phyloP scores from a whole-genome alignment of 2,888 invertebrate species.

The Nymphalis polychloros region DNA sequence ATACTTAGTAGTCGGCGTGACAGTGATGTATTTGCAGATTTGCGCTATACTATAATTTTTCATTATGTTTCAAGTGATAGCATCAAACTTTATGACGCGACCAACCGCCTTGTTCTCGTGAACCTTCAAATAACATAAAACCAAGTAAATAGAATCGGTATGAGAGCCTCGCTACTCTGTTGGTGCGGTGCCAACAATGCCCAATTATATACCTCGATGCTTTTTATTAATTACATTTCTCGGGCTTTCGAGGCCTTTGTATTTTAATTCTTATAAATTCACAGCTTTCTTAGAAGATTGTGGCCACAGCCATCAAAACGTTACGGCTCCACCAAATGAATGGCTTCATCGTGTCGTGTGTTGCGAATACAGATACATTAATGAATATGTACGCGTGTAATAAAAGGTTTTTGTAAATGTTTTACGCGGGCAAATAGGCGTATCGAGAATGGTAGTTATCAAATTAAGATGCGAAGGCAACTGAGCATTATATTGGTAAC shows the following conservation, averaged over 20 bases:
- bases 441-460: constrained; percentile 45
- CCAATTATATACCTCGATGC: constrained; percentile 67
- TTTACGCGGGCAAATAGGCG: constrained; percentile 45
- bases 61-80: background rate
- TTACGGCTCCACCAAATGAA: constrained; percentile 49
- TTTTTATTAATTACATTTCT: constrained; percentile 70
- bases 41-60: background rate
- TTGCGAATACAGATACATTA: constrained; percentile 47
- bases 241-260: constrained; percentile 64
- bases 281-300: constrained; percentile 61
- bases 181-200: constrained; percentile 59
- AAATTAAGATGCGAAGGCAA: constrained; percentile 46
- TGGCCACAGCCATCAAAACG: constrained; percentile 13
- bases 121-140: constrained; percentile 20
- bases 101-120: background rate
- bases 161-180: constrained; percentile 35
- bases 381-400: constrained; percentile 52
- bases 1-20: background rate
- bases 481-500: constrained; percentile 48
- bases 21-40: background rate
- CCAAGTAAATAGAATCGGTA: constrained; percentile 27
- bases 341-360: constrained; percentile 53
- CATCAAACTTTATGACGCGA: constrained; percentile 6
- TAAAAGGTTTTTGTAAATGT: constrained; percentile 51
- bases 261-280: constrained; percentile 76